Base-by-base conservation (phyloP, 1,140 invertebrate genomes). In the Hirudo medicinalis region DNA sequence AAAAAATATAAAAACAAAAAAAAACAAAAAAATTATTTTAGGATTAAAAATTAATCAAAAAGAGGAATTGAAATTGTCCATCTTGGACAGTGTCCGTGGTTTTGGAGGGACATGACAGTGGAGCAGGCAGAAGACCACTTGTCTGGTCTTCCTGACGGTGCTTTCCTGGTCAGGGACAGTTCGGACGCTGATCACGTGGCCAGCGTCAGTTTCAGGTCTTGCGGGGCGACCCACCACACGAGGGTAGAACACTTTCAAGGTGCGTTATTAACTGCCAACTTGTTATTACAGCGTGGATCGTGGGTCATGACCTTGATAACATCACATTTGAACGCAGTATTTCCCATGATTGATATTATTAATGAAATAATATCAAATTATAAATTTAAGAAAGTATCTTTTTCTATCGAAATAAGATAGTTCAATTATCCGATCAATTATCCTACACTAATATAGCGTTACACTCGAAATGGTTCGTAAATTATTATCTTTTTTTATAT, bases 181-280 rank as follows among this genome's bases (percentile, higher is more conserved):
- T 93, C 91, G 76, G 92, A 95, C 81, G 89, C 93, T 82, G 90
- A 92, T 83, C 94, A 95, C 81, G 93, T 95, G 77, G 94, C 94
- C 82, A 94, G 91, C 66, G 83, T 96, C 67, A 93, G 91, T 54
- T 94, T 94, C 82, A 93, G 92, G 83, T 83, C 94, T 70, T 92
- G 93, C 83, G 89, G 89, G 77, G 88, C 89, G 75, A 88, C 94
- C 74, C 85, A 91, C 72, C 92, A 95, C 82, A 91, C 94, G 69
- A 86, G 92, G 77, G 95, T 96, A 79, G 92, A 96, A 83, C 91
- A 94, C 81, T 91, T 93, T 85, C 91, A 94, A 85, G 91, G 92
- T 85, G 84, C 76, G 75, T 29, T 32, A 1, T 22, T 22, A 6
- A 25, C 3, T 63, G 19, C 19, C 17, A 49, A 13, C 43, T 49